phyloP scores from a whole-genome alignment of 2,113 vertebrate species.

The Larimichthys crocea region DNA sequence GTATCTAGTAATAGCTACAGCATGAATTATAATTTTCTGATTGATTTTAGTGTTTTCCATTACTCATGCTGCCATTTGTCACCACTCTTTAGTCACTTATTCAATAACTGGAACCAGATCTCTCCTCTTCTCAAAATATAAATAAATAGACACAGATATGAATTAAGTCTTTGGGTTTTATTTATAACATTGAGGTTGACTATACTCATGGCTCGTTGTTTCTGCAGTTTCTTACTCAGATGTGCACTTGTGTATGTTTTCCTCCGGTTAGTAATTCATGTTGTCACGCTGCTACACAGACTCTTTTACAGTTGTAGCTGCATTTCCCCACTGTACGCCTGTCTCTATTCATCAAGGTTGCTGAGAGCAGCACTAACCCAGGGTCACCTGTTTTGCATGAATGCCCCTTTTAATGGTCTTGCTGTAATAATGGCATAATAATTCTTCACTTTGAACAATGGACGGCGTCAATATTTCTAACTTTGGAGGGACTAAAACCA shows the following conservation, averaged over 20 bases:
- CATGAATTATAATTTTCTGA: background rate
- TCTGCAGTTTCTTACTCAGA: background rate
- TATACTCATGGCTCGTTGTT: background rate
- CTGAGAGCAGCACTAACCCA: conserved; percentile 32
- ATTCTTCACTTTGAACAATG: conserved; percentile 22
- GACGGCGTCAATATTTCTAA: conserved; percentile 13
- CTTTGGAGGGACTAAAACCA: conserved; percentile 2
- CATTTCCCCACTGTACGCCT: background rate
- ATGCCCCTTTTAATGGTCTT: conserved; percentile 32
- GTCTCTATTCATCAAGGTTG: conserved; percentile 27
- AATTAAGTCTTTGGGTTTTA: background rate
- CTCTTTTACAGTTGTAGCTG: conserved; percentile 14
- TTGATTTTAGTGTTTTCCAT: background rate
- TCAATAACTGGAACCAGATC: conserved; percentile 5
- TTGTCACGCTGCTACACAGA: background rate
- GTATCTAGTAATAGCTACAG: background rate
- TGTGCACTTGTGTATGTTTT: background rate
- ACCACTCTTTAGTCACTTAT: background rate
- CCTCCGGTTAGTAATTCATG: background rate
- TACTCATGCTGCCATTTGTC: background rate
- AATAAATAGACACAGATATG: background rate
- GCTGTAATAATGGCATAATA: conserved; percentile 30
- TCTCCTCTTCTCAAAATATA: background rate
- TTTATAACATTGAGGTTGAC: background rate
- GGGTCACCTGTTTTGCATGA: conserved; percentile 44